phyloP scores from a whole-genome alignment of 2,888 invertebrate species.

The Smittia aterrima region DNA sequence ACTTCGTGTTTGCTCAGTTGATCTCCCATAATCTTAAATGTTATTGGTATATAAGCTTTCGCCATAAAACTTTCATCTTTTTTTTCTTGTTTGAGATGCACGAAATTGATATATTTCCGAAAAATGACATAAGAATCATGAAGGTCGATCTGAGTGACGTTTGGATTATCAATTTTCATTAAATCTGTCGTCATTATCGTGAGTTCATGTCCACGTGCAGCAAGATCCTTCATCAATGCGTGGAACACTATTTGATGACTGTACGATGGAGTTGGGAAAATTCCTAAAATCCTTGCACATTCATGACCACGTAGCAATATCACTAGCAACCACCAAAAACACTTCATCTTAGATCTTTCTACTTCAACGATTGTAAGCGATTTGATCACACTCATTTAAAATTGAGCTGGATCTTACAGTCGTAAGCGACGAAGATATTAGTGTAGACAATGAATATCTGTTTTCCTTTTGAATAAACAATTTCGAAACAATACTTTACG shows the following conservation, averaged over 20 bases:
- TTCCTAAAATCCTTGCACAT: constrained; percentile 46
- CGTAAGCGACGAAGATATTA: no score
- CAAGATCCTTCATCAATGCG: constrained; percentile 48
- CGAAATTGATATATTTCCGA: not conserved
- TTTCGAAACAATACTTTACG: no score
- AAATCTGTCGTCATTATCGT: constrained; percentile 14
- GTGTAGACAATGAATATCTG: no score
- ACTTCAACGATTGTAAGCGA: no score
- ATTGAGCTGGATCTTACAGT: no score
- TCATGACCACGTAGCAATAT: not conserved
- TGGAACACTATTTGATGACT: constrained; percentile 52
- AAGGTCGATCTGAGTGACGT: constrained; percentile 34
- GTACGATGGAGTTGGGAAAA: constrained; percentile 50
- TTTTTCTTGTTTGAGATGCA: not conserved
- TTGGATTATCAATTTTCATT: constrained; percentile 24
- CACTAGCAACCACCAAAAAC: no score
- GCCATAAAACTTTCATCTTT: not conserved
- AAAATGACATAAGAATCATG: constrained; percentile 20
- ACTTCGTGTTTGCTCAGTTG: constrained; percentile 44
- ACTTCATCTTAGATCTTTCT: no score
- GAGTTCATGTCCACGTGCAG: constrained; percentile 49
- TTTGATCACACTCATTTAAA: no score
- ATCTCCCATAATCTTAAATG: not conserved
- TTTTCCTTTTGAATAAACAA: no score
- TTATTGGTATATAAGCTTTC: not conserved